These are phyloP conservation scores for Meghimatium bilineatum DNA, from an alignment of 2,888 invertebrate species.

Conservation along the genomic window DNA sequence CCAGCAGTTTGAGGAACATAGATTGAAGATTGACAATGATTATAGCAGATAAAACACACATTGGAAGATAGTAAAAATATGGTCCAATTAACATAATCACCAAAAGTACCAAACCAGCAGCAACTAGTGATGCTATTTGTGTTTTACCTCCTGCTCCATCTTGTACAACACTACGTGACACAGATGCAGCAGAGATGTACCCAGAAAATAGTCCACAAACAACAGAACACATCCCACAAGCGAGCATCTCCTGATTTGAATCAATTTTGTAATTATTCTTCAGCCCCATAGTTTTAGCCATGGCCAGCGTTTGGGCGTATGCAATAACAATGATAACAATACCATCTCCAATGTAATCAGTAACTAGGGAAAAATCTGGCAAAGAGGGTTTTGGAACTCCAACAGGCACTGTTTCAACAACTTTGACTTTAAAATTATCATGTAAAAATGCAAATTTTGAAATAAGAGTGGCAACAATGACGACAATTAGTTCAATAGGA, in stretches of 20 bases:
- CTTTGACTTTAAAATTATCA: constrained; percentile 45
- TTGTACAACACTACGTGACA: constrained; percentile 83
- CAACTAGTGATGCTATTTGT: constrained; percentile 63
- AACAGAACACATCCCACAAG: constrained; percentile 78
- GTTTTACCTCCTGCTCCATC: constrained; percentile 91
- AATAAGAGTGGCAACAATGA: constrained; percentile 50
- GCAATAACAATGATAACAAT: constrained; percentile 78
- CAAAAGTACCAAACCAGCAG: constrained; percentile 56
- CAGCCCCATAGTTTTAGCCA: constrained; percentile 78
- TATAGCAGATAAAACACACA: constrained; percentile 80
- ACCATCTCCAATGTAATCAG: constrained; percentile 77
- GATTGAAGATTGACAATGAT: constrained; percentile 73
- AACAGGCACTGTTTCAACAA: constrained; percentile 52
- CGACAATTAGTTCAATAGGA: constrained; percentile 76
- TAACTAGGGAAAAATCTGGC: constrained; percentile 53
- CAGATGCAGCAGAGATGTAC: constrained; percentile 76
- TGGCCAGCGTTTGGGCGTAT: constrained; percentile 78
- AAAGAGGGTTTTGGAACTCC: constrained; percentile 58
- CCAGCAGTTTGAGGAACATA: constrained; percentile 69
- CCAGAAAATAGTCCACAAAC: constrained; percentile 81
- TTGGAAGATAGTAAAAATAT: constrained; percentile 54
- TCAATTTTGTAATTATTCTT: constrained; percentile 77
- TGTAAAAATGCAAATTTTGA: constrained; percentile 47
- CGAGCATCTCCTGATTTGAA: constrained; percentile 68
- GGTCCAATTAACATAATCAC: constrained; percentile 53